These are phyloP conservation scores for Lepidurus apus DNA, from an alignment of 1,140 invertebrate genomes.

Conservation along the genomic window DNA sequence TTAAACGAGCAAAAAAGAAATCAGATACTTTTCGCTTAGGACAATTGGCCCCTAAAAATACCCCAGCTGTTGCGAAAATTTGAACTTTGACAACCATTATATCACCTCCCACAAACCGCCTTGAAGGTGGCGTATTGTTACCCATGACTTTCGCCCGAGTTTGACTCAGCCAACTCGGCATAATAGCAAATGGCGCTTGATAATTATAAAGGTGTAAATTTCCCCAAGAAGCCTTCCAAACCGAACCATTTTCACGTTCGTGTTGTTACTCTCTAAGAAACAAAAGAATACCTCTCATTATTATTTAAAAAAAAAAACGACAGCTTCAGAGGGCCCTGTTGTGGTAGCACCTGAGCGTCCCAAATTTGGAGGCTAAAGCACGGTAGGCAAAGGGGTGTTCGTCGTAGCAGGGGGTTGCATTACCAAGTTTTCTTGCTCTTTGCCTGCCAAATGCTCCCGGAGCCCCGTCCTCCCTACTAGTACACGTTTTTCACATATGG, in stretches of 20 bases:
- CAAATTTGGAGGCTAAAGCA: slow-evolving; percentile 19
- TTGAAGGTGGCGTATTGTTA: background rate
- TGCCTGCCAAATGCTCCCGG: background rate
- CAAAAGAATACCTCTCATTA: too few relatives aligned
- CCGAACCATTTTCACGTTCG: too few relatives aligned
- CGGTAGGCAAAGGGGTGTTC: slow-evolving; percentile 17
- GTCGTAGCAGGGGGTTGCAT: slow-evolving; percentile 1
- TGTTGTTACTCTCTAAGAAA: too few relatives aligned
- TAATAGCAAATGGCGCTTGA: too few relatives aligned
- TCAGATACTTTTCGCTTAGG: background rate
- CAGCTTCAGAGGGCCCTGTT: background rate
- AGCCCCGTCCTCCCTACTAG: background rate
- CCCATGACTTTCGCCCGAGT: background rate
- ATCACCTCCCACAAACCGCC: background rate
- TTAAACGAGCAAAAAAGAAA: background rate
- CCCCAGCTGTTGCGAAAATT: background rate
- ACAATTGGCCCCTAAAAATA: background rate
- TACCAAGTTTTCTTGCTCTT: background rate
- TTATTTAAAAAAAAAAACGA: too few relatives aligned
- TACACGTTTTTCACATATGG: slow-evolving; percentile 2
- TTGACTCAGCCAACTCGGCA: background rate
- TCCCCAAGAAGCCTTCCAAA: too few relatives aligned
- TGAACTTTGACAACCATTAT: background rate
- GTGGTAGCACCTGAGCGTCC: slow-evolving; percentile 20
- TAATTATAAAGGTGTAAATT: too few relatives aligned